These are phyloP conservation scores for Erebia ligea DNA, from an alignment of 2,888 invertebrate genomes.

Conservation along the genomic window DNA sequence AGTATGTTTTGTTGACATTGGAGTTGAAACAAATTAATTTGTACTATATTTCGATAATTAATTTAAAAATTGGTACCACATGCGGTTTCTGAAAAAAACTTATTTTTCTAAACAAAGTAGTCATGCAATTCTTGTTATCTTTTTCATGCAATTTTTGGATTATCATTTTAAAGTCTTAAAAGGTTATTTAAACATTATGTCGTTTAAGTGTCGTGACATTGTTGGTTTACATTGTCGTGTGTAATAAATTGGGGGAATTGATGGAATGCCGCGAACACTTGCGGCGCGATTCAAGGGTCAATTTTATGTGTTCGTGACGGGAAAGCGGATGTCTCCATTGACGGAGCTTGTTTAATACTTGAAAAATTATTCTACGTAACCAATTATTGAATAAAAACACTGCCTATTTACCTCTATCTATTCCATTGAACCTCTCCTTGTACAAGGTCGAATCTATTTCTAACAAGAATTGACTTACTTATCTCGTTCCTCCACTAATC, in stretches of 20 bases:
- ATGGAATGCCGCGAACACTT: constrained; percentile 26
- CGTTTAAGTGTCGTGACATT: constrained; percentile 4
- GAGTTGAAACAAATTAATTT: too few species aligned
- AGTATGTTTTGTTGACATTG: too few species aligned
- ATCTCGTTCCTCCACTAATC: too few species aligned
- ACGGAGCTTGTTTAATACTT: constrained; percentile 64
- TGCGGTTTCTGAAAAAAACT: too few species aligned
- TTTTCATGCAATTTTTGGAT: background rate
- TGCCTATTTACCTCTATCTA: background rate
- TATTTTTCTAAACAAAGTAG: background rate
- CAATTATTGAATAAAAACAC: constrained; percentile 16
- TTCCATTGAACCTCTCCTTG: too few species aligned
- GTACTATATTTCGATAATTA: too few species aligned
- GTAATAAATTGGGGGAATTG: constrained; percentile 23
- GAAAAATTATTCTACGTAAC: constrained; percentile 48
- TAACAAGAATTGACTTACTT: too few species aligned
- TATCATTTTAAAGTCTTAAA: too few species aligned
- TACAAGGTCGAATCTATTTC: too few species aligned
- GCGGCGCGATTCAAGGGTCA: constrained; percentile 41
- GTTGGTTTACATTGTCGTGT: background rate
- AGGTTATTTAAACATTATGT: background rate
- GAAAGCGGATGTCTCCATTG: constrained; percentile 69
- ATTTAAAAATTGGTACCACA: too few species aligned
- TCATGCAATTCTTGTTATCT: background rate
- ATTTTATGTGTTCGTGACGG: constrained; percentile 57